These are phyloP conservation scores for Hofmannophila pseudospretella DNA, from an alignment of 2,888 invertebrate genomes.

Conservation along the genomic window DNA sequence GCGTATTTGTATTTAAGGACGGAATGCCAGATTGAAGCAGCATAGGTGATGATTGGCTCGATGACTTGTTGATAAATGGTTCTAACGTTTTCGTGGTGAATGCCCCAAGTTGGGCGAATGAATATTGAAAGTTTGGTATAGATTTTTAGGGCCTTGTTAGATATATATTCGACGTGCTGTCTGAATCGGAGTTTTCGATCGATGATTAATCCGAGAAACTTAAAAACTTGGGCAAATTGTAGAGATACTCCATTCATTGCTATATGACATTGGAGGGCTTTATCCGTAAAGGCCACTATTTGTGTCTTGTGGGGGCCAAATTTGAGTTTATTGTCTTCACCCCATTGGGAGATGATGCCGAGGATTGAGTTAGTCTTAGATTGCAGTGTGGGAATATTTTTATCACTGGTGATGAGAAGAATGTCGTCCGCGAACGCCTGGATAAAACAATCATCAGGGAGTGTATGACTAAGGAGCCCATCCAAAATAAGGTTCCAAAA, in stretches of 20 bases:
- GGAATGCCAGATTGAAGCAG: conserved; percentile 13
- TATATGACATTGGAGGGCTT: background rate
- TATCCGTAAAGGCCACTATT: conserved; percentile 3
- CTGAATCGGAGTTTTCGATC: too few species aligned
- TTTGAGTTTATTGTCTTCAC: too few species aligned
- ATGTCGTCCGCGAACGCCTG: conserved; percentile 7
- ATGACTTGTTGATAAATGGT: conserved; percentile 14
- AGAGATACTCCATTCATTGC: background rate
- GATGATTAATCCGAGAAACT: background rate
- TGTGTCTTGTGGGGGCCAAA: conserved; percentile 7
- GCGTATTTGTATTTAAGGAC: conserved; percentile 3
- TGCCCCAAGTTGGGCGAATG: conserved; percentile 10
- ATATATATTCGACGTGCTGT: too few species aligned
- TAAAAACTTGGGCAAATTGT: conserved; percentile 4
- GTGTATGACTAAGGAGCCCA: background rate
- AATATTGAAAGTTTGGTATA: conserved; percentile 4
- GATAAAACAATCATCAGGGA: background rate
- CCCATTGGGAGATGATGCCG: conserved; percentile 2
- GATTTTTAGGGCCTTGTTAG: conserved; percentile 7
- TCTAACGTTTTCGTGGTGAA: conserved; percentile 8
- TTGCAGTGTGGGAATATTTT: background rate
- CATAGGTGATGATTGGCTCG: conserved; percentile 17
- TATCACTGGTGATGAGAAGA: background rate
- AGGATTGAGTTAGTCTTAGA: background rate
- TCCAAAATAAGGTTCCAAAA: conserved; percentile 6